A percentile compares a stretch with the other conserved stretches of the same genome.
phyloP scores from a whole-genome alignment of 2,113 vertebrate species.

The Nibea coibor region DNA sequence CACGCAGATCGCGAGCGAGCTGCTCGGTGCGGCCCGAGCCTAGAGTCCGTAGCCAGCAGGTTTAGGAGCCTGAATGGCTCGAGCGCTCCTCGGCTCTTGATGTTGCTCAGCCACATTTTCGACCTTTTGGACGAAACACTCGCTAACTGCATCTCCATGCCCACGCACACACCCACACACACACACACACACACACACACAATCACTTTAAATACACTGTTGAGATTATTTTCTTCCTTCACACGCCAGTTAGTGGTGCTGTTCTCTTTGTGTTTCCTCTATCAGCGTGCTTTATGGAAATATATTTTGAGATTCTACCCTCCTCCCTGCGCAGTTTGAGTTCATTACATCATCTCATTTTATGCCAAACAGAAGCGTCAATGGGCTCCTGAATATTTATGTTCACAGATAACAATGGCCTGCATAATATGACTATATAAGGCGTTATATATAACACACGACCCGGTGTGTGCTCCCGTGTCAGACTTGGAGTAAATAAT shows the following conservation, averaged over 20 bases:
- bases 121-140: constrained; percentile 5
- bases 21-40: background rate
- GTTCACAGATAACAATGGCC: too few relatives aligned
- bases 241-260: constrained; percentile 17
- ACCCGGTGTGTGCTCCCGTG: background rate
- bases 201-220: background rate
- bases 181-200: background rate
- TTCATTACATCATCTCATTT: background rate
- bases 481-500: background rate
- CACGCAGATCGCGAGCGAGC: background rate
- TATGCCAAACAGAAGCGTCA: background rate
- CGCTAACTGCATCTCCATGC: background rate
- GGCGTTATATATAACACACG: background rate
- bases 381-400: background rate
- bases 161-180: background rate
- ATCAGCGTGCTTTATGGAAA: background rate
- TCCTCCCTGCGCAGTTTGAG: background rate
- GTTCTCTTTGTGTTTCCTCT: background rate
- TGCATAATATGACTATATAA: background rate
- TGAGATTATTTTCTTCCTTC: background rate
- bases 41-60: background rate
- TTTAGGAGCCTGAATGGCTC: background rate
- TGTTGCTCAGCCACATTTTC: background rate
- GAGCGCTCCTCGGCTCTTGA: background rate
- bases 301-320: too few relatives aligned